Base-by-base conservation (phyloP, 1,140 invertebrate species). In the Tachypleus tridentatus region DNA sequence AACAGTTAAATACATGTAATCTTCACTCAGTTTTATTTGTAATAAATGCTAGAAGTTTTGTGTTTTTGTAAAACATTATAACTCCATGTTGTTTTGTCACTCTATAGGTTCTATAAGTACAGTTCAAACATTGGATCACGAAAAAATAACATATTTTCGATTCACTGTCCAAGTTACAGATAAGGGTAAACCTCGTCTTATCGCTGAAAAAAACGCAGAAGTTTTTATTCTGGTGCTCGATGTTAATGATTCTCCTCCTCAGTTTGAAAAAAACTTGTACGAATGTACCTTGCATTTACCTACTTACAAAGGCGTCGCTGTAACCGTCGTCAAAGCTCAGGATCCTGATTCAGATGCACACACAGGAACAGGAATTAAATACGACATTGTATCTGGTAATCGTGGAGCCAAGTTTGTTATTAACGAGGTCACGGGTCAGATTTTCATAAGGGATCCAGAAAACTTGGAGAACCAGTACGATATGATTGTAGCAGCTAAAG, bases 131-230 rank as follows among this genome's bases (percentile, higher is more conserved):
- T 77, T 97, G 56, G 93, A 97, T 77, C 87, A 90, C 75, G 94
- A 97, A 76, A 83, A 80, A 3, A 79, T 83, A 50, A 76, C 82
- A 0, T 70, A 77, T 5, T 88, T 89, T 71, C 79, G 80, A n/a
- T 94, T 95, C 74, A 83, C 85, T 68, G 91, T 95, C 1, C 85
- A 86, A 77, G 92, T 95, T 0, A 84, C 85, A 48, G 94, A 97
- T 79, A 80, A 86, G 69, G 93, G 93, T 4, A 74, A 72, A 54
- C 93, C 92, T 5, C 82, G 84, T 58, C 76, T 93, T 49, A 85
- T 85, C 4, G 89, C 91, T 5, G 59, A 61, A 52, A 62, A 60
- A 51, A 69, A 74, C 60, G 77, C 78, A 1, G 71, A 70, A 59
- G 78, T 81, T 29, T 67, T 71, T 3, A 87, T 97, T n/a, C 76